Evolutionary conservation across 2,113 vertebrate species (phyloP).

Genomic region (Dasyornis broadbenti): DNA sequence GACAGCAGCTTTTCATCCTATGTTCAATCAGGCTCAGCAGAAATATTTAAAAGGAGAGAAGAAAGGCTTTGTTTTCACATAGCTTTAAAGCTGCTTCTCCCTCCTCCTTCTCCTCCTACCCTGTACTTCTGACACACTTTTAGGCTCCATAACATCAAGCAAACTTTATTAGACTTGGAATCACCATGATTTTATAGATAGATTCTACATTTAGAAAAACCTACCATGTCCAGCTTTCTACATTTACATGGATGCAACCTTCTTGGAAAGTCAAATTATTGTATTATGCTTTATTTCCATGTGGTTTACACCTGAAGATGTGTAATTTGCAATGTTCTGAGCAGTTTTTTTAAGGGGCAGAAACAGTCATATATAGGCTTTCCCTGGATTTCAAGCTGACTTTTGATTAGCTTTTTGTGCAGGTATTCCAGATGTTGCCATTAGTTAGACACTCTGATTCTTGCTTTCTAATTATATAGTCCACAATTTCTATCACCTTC

Average conservation of each 20-base stretch:
- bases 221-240: background rate
- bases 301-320: background rate
- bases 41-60: conserved; percentile 55
- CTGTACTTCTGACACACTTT: conserved; percentile 25
- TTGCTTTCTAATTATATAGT: conserved; percentile 49
- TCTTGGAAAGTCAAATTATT: background rate
- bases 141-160: background rate
- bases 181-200: background rate
- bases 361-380: background rate
- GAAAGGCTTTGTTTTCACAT: conserved; percentile 45
- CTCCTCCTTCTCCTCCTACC: background rate
- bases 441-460: conserved; percentile 4
- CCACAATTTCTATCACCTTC: conserved; percentile 53
- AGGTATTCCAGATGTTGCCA: conserved; percentile 41
- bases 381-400: background rate
- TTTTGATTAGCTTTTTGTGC: conserved; percentile 34
- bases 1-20: conserved; percentile 55
- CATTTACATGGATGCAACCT: background rate
- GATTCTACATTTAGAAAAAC: background rate
- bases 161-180: background rate
- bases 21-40: conserved; percentile 49
- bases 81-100: conserved; percentile 32
- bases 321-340: background rate
- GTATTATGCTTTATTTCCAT: background rate
- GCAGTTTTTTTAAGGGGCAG: background rate